phyloP scores from a whole-genome alignment of 1,140 invertebrate species.

The Aphelinus certus region DNA sequence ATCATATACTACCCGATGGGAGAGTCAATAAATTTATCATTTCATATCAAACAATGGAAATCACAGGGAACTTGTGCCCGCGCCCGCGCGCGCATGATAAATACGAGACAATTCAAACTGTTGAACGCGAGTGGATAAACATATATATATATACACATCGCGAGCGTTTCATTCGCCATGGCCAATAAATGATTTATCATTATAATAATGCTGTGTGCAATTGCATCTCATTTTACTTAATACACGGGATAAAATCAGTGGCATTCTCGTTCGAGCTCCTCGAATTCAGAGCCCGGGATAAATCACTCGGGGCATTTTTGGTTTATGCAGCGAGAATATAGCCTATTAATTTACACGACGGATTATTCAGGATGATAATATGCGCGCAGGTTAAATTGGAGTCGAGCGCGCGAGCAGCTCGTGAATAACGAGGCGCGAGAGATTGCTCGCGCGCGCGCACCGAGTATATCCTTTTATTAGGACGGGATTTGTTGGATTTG shows the following conservation, averaged over 20 bases:
- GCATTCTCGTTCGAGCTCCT: constrained; percentile 3
- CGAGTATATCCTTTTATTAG: constrained; percentile 19
- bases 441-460: neutral
- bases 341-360: constrained; percentile 39
- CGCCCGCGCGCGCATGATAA: too few species aligned
- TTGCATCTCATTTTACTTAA: constrained; percentile 24
- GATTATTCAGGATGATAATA: constrained; percentile 36
- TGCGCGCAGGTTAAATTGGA: constrained; percentile 28
- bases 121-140: neutral
- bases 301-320: constrained; percentile 12
- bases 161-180: too few species aligned
- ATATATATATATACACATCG: neutral
- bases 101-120: neutral
- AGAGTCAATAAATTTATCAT: too few species aligned
- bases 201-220: neutral
- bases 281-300: constrained; percentile 26
- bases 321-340: constrained; percentile 25
- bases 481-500: constrained; percentile 23
- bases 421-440: constrained; percentile 12
- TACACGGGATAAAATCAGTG: constrained; percentile 19
- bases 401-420: neutral
- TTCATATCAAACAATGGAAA: too few species aligned
- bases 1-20: too few species aligned
- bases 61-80: too few species aligned
- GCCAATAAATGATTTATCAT: too few species aligned